A percentile compares a stretch with the other conserved stretches of the same genome.
These are phyloP conservation scores for Zelostemma sp. DNA, from an alignment of 1,140 invertebrate genomes.

Conservation along the genomic window DNA sequence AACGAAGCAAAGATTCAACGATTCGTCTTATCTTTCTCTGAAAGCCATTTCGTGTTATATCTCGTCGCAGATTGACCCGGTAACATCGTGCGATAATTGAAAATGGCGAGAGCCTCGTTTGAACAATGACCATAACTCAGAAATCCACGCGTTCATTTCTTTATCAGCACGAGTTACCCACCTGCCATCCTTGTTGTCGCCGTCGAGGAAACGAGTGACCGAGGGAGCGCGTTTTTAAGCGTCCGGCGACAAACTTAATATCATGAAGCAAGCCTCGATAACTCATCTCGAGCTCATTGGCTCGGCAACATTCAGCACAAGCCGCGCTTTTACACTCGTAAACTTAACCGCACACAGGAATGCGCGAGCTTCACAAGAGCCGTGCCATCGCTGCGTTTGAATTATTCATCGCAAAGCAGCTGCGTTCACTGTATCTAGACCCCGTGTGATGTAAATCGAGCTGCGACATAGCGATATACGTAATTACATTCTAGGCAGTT, in stretches of 20 bases:
- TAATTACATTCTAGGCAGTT: constrained; percentile 57
- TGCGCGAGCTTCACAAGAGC: constrained; percentile 58
- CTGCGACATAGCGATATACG: constrained; percentile 50
- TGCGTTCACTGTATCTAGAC: constrained; percentile 54
- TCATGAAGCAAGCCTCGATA: constrained; percentile 56
- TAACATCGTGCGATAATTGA: constrained; percentile 30
- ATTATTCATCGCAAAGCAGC: constrained; percentile 64
- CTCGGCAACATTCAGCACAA: constrained; percentile 63
- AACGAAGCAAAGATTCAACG: too few relatives aligned
- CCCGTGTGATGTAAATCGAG: constrained; percentile 47
- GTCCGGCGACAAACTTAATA: constrained; percentile 50
- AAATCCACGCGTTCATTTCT: constrained; percentile 32
- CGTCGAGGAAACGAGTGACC: constrained; percentile 6
- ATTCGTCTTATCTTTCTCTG: too few relatives aligned
- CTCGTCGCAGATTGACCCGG: constrained; percentile 20
- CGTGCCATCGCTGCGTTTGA: constrained; percentile 58
- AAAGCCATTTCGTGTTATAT: constrained; percentile 18
- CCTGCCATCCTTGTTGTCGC: constrained; percentile 24
- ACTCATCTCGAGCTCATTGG: constrained; percentile 61
- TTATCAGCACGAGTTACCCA: constrained; percentile 30
- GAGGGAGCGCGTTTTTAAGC: too few relatives aligned
- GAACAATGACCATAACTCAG: constrained; percentile 27
- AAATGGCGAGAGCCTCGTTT: constrained; percentile 23
- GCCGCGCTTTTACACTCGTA: constrained; percentile 62
- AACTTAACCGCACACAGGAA: constrained; percentile 65